Evolutionary conservation across 2,888 invertebrate genomes (phyloP).

Genomic region (Amiota mariae): DNA sequence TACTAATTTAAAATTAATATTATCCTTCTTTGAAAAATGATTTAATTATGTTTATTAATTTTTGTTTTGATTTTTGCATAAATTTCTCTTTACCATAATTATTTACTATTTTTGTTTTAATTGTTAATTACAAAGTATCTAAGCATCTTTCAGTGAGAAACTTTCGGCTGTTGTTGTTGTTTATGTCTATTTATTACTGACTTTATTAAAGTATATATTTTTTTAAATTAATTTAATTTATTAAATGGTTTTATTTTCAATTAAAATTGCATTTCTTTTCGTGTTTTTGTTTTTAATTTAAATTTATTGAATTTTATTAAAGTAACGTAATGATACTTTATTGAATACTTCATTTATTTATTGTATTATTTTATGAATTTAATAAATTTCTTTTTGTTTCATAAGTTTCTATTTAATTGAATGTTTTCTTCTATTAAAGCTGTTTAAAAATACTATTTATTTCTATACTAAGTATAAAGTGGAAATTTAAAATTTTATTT

Average conservation of each 20-base stretch:
- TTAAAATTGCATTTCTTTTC: not conserved
- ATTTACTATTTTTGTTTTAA: not conserved
- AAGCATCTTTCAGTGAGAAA: too few relatives aligned
- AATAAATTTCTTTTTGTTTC: not conserved
- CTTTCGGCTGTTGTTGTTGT: not conserved
- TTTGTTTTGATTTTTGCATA: too few relatives aligned
- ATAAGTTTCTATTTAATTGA: slow-evolving; percentile 1
- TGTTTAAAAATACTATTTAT: slow-evolving; percentile 7
- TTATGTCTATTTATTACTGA: not conserved
- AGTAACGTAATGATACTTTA: not conserved
- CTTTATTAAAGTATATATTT: not conserved
- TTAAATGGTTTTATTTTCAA: not conserved
- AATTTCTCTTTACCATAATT: not conserved
- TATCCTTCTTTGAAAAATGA: too few relatives aligned
- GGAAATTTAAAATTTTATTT: not conserved
- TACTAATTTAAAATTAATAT: not conserved
- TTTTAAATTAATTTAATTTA: not conserved
- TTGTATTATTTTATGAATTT: not conserved
- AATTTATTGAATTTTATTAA: not conserved
- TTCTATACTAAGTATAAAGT: not conserved
- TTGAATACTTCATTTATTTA: not conserved
- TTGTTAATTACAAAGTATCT: not conserved
- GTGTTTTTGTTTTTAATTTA: not conserved
- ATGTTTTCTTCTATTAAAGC: slow-evolving; percentile 12
- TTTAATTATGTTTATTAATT: too few relatives aligned